Evolutionary conservation across 2,888 invertebrate species (phyloP), one percentile per base, ranked within the genome.

Genomic region (Odontomyia ornata): DNA sequence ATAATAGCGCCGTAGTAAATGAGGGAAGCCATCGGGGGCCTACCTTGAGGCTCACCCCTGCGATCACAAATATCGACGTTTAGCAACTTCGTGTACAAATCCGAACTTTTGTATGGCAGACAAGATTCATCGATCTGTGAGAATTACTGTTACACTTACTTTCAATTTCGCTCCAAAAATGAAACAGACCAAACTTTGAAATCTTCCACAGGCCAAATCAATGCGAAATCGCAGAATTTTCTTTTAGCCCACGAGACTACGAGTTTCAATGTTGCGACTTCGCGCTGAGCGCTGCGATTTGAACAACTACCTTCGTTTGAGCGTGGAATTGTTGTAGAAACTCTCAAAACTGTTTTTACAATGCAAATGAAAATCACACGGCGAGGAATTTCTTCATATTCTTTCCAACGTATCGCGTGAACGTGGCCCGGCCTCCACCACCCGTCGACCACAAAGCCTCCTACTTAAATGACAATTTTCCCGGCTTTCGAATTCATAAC

Each of bases 131-230:
- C 25, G 11, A 5, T n/a, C 56, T 67, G 13, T 13, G 28, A 15
- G 4, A 52, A 15, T 13, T 52, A n/a, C 28, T 72, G 27, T 72
- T 72, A 52, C 28, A 25, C 52, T 72, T 72, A 52, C 71, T 72
- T 72, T 56, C 52, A 56, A 72, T 56, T 30, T 56, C 52, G 27
- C 69, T 56, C 56, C n/a, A 56, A 36, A 64, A 36, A 65, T 65
- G 65, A 28, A 56, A 72, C 71, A 56, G 71, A 56, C 52, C 52
- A 28, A 72, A 47, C 47, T 69, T 69, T 46, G 71, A 72, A 72
- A 52, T 72, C 56, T 25, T 72, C 27, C 71, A 72, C 71, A 56
- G 18, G 36, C 36, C 21, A 25, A 65, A 21, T 30, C 18, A 65
- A 30, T 36, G 36, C 30, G 71, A 47, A 71, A 52, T 72, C 28